A percentile compares a stretch with the other conserved stretches of the same genome.
Conservation (phyloP, 1,140 invertebrate genomes). For the Neelides sp. region DNA sequence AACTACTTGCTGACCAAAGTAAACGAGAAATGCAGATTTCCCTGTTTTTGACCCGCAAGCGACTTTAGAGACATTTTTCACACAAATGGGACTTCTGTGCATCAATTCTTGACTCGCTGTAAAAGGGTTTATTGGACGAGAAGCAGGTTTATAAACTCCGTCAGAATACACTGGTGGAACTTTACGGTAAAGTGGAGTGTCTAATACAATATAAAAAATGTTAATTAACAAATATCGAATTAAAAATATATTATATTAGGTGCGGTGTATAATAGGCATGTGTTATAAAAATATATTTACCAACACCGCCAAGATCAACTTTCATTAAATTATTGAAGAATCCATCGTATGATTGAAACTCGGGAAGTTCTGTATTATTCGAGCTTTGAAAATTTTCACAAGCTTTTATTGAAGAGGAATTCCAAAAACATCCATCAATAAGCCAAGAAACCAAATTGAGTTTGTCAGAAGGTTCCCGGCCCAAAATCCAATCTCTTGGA, state of each 20-base stretch:
- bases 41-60: conserved; percentile 40
- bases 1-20: conserved; percentile 53
- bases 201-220: conserved; percentile 32
- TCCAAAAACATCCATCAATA: conserved; percentile 1
- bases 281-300: too few relatives aligned
- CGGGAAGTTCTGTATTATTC: background rate
- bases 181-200: conserved; percentile 44
- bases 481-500: background rate
- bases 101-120: conserved; percentile 43
- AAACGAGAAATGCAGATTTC: conserved; percentile 52
- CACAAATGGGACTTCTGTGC: conserved; percentile 14
- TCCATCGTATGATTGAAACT: conserved; percentile 9
- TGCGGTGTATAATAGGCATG: too few relatives aligned
- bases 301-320: conserved; percentile 8
- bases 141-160: conserved; percentile 45
- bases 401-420: background rate
- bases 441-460: conserved; percentile 9
- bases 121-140: conserved; percentile 44
- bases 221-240: background rate
- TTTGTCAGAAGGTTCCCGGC: background rate
- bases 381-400: background rate
- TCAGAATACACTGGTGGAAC: conserved; percentile 49
- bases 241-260: background rate
- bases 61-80: background rate
- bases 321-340: conserved; percentile 8